Evolutionary conservation across 2,113 vertebrate genomes (phyloP).

Genomic region (Taurulus bubalis): DNA sequence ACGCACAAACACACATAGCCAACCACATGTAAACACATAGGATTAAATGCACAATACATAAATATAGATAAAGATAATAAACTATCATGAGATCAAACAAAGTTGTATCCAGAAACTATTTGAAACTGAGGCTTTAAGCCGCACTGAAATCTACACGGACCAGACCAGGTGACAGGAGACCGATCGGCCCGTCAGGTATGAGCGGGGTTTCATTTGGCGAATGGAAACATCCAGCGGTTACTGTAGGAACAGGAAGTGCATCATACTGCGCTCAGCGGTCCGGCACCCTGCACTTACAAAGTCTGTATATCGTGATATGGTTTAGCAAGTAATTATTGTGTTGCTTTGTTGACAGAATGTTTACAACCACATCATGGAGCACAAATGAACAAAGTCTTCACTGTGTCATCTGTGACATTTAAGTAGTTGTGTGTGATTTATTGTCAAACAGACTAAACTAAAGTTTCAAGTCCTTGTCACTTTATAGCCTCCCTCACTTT

Average conservation of each 20-base stretch:
- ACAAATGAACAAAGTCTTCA: background rate
- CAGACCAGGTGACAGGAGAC: slow-evolving; percentile 8
- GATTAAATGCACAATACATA: no score
- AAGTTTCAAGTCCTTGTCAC: no score
- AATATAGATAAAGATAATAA: background rate
- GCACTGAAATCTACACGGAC: background rate
- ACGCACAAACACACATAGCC: background rate
- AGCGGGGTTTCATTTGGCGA: background rate
- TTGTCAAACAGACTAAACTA: background rate
- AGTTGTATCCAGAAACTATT: background rate
- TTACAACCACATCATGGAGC: no score
- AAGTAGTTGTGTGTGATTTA: background rate
- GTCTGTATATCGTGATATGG: background rate
- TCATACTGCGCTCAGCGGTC: no score
- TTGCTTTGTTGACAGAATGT: no score
- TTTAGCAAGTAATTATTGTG: background rate
- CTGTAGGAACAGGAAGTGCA: background rate
- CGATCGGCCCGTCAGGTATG: background rate
- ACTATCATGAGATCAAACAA: slow-evolving; percentile 7
- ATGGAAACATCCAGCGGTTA: background rate
- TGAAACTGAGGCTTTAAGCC: slow-evolving; percentile 13
- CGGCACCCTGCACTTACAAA: no score
- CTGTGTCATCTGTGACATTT: background rate
- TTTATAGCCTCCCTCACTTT: no score
- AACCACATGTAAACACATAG: background rate